Evolutionary conservation across 2,113 vertebrate species (phyloP), one percentile per base, ranked within the genome.

Genomic region (Triplophysa dalaica): DNA sequence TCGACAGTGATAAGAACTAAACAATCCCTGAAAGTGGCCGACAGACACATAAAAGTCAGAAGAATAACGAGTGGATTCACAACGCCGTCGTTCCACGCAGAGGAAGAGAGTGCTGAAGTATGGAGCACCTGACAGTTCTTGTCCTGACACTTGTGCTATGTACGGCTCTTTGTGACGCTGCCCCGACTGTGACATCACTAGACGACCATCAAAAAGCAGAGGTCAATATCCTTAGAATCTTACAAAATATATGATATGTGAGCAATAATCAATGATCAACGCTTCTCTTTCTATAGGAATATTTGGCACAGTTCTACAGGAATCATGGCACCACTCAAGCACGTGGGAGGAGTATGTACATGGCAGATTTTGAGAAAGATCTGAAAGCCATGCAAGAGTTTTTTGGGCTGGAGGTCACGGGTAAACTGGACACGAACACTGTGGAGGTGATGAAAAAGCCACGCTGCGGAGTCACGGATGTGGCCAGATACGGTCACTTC

Each of bases 401-500:
- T 86, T 92, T 93, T 77, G 89, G 89, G 62, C 88, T 94, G 24
- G 83, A 86, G 26, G 83, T 92, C 67, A 94, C 89, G 0, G 93
- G 91, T 3, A 88, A 89, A 38, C 26, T 94, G 75, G 88, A 90
- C 85, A 86, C 74, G 0, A 86, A 85, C n/a, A 93, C 90, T 0
- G 26, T 89, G 29, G 86, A 87, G 2, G 60, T 88, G 64, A 94
- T 93, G 87, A 92, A 90, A 85, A 91, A 63, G 33, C 89, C 89
- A 0, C 86, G 90, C 16, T 93, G 88, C n/a, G 90, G 91, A 4
- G 89, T 90, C 65, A 88, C 93, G 0, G 91, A 93, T 10, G 80
- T 89, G 79, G 91, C 89, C n/a, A 89, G 87, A 48, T 93, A 89
- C 19, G 88, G 83, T 13, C 87, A 93, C 79, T 94, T 94, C 78